Conservation (phyloP, 2,113 vertebrate species). For the Tenebrosternarchus preto region DNA sequence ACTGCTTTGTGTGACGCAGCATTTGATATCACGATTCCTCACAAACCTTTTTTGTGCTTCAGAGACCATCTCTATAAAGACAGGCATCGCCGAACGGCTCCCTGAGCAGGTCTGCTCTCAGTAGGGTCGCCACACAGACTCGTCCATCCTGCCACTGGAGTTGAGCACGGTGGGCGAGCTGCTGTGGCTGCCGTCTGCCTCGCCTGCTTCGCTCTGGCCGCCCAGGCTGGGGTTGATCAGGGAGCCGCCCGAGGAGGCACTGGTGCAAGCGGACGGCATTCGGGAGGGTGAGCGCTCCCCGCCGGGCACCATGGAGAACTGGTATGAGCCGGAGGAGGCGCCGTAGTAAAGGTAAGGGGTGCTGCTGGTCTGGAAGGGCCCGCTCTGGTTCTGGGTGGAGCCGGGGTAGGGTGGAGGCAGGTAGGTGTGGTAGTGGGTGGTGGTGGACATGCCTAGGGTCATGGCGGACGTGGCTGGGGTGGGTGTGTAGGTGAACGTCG, state of each 20-base stretch:
- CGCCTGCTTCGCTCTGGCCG: conserved; percentile 84
- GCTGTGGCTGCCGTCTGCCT: conserved; percentile 89
- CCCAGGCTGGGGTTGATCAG: conserved; percentile 95
- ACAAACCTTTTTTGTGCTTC: conserved; percentile 55
- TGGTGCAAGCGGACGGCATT: conserved; percentile 94
- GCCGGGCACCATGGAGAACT: conserved; percentile 88
- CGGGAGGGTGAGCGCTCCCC: conserved; percentile 87
- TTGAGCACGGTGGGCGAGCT: conserved; percentile 89
- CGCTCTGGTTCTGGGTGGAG: conserved; percentile 98
- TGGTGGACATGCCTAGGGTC: conserved; percentile 84
- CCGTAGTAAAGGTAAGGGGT: conserved; percentile 97
- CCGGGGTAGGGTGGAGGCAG: conserved; percentile 97
- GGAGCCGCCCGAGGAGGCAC: conserved; percentile 91
- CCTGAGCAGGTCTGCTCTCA: conserved; percentile 56
- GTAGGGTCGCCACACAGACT: conserved; percentile 89
- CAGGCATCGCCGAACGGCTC: conserved; percentile 19
- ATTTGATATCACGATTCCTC: conserved; percentile 44
- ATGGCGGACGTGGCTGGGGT: conserved; percentile 94
- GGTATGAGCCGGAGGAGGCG: conserved; percentile 87
- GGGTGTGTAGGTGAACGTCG: conserved; percentile 97
- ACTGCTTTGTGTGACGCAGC: conserved; percentile 31
- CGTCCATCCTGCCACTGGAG: conserved; percentile 90
- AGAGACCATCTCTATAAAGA: conserved; percentile 29
- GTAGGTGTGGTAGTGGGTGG: conserved; percentile 99
- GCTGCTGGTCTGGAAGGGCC: conserved; percentile 99